Base-by-base conservation (phyloP, 2,888 invertebrate species). In the Callyntrura sp. region DNA sequence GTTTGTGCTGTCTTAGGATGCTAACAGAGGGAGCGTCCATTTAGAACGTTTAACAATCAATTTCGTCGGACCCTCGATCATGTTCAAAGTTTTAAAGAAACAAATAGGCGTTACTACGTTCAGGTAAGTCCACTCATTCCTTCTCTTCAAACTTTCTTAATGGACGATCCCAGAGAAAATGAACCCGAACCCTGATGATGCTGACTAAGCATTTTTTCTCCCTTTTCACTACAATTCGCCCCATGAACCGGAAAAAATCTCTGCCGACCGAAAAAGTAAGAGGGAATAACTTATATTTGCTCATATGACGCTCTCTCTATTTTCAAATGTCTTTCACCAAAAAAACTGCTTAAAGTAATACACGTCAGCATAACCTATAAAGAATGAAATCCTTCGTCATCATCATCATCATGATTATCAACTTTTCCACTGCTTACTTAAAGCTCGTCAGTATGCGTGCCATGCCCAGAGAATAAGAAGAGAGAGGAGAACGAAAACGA, bases 381-480 rank as follows among this genome's bases (percentile, higher is more conserved):
- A 48, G 28, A 51, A 51, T 35, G 35, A 35, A 35, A 76, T 76
- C 51, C n/a, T 6, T 51, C 28, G 14, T 51, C 76, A 76, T 76
- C 51, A 35, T 70, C 28, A 14, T 83, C 17, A 45, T 81, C 62
- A 28, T 12, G 2, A 25, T 62, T 25, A 0, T 11, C 62, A 11
- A 35, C 23, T 45, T 35, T 43, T 45, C 70, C 43, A 12, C 57
- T 82, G 57, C 78, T 76, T 78, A 78, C 78, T 78, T 78, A 55
- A 43, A 43, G 73, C 85, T 85, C 76, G 70, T 86, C 86, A 86
- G 79, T 86, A 86, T 86, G 86, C 86, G 25, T 86, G 17, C 79
- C 86, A 51, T 51, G 65, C n/a, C 25, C 78, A 57, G 17, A 78
- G 78, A 25, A 78, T 35, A 78, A 57, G 78, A 57, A 35, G 6